Conservation (phyloP, 2,797 vertebrate genomes). For the Atherinosoma microstoma region DNA sequence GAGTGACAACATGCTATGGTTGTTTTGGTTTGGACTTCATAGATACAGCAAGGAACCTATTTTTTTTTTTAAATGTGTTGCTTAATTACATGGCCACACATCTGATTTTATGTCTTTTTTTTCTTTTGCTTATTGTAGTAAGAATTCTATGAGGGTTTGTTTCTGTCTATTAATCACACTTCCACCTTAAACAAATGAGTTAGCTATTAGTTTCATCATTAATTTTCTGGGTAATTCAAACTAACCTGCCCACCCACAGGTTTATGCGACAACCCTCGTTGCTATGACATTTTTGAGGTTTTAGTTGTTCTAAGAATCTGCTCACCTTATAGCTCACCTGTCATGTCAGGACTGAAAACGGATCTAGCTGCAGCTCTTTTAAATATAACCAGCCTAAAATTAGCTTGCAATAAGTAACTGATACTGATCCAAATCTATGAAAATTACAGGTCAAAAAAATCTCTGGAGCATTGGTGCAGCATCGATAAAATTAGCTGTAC, state of each 20-base stretch:
- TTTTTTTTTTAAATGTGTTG: background rate
- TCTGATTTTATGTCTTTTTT: background rate
- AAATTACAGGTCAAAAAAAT: background rate
- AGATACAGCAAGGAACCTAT: background rate
- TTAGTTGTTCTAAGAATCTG: too few species aligned
- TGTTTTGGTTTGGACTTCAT: background rate
- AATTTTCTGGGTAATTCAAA: background rate
- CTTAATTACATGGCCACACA: too few species aligned
- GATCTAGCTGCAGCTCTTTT: too few species aligned
- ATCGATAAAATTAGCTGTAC: constrained; percentile 6
- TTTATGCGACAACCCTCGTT: background rate
- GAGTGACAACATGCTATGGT: background rate
- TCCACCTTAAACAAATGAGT: background rate
- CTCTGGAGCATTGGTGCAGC: background rate
- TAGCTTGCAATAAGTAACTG: background rate
- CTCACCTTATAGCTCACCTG: too few species aligned
- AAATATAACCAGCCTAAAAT: background rate
- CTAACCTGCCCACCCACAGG: background rate
- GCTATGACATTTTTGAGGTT: too few species aligned
- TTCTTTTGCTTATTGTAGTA: background rate
- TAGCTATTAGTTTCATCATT: background rate
- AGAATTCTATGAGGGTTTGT: too few species aligned
- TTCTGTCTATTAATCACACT: background rate
- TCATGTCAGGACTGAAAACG: too few species aligned
- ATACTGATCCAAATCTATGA: background rate